These are phyloP conservation scores for Perca schrenkii DNA, from an alignment of 2,113 vertebrate genomes.

Conservation along the genomic window DNA sequence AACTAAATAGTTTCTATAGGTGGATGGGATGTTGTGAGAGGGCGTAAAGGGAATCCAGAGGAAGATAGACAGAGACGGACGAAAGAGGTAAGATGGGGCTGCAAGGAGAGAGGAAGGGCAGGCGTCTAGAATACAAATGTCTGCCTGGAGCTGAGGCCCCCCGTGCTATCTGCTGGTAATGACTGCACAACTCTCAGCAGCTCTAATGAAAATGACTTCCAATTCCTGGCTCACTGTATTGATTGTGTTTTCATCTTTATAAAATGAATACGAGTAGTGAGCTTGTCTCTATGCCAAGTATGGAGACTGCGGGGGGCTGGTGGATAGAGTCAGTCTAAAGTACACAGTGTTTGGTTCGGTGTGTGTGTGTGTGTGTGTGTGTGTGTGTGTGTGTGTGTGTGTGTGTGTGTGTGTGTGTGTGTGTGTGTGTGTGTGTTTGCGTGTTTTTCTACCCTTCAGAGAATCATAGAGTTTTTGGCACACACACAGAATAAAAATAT, in stretches of 20 bases:
- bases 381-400: too few relatives aligned
- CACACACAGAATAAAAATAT: too few relatives aligned
- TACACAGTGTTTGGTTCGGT: constrained; percentile 22
- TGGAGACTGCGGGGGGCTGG: constrained; percentile 39
- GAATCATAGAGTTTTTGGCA: constrained; percentile 23
- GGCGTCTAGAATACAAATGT: constrained; percentile 83
- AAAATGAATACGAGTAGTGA: constrained; percentile 79
- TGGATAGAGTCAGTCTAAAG: constrained; percentile 4
- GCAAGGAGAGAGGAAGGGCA: constrained; percentile 77
- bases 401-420: too few relatives aligned
- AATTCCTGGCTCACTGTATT: constrained; percentile 84
- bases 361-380: neutral
- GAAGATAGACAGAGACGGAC: constrained; percentile 58
- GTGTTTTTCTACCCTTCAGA: constrained; percentile 31
- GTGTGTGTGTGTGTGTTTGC: neutral
- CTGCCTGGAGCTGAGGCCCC: constrained; percentile 65
- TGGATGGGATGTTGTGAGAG: constrained; percentile 34
- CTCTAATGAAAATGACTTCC: constrained; percentile 87
- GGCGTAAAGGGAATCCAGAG: constrained; percentile 29
- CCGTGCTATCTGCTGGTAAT: constrained; percentile 79
- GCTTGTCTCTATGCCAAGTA: constrained; percentile 70
- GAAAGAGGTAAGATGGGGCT: constrained; percentile 60
- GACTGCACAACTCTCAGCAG: constrained; percentile 79
- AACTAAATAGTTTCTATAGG: constrained; percentile 55
- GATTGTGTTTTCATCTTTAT: constrained; percentile 86